These are phyloP conservation scores for Furcula furcula DNA, from an alignment of 2,888 invertebrate species.

Conservation along the genomic window DNA sequence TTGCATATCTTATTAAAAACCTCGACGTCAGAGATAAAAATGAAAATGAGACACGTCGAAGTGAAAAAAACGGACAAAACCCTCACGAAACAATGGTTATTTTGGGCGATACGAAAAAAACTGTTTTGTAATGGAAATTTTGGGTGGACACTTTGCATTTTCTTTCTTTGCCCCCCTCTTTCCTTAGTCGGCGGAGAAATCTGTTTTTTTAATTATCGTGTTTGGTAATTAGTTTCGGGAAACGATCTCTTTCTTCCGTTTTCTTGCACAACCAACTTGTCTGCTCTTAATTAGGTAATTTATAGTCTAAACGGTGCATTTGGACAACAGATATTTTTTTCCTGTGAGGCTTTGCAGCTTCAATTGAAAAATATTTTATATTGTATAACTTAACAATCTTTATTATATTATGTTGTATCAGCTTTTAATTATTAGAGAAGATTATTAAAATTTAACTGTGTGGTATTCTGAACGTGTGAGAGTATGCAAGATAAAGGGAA, in stretches of 20 bases:
- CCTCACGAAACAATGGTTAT: constrained; percentile 74
- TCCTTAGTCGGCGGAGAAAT: constrained; percentile 60
- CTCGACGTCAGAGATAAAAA: constrained; percentile 72
- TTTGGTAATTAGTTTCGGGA: constrained; percentile 80
- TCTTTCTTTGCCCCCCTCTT: constrained; percentile 69
- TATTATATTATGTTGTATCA: no score
- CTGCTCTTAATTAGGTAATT: constrained; percentile 73
- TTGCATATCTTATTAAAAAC: constrained; percentile 80
- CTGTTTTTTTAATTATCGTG: constrained; percentile 81
- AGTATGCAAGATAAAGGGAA: no score
- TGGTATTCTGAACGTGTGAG: no score
- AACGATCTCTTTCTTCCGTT: constrained; percentile 71
- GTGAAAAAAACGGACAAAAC: constrained; percentile 67
- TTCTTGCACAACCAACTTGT: constrained; percentile 68
- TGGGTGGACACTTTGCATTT: constrained; percentile 78
- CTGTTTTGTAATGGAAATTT: constrained; percentile 78
- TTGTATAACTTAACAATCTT: no score
- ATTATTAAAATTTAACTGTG: no score
- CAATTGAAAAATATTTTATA: no score
- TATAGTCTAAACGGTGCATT: constrained; percentile 53
- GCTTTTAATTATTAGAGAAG: no score
- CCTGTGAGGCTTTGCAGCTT: no score
- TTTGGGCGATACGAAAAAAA: constrained; percentile 75
- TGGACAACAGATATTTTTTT: not conserved
- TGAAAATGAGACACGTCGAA: constrained; percentile 77